Conservation (phyloP, 2,113 vertebrate genomes). For the Ceratotherium simum region DNA sequence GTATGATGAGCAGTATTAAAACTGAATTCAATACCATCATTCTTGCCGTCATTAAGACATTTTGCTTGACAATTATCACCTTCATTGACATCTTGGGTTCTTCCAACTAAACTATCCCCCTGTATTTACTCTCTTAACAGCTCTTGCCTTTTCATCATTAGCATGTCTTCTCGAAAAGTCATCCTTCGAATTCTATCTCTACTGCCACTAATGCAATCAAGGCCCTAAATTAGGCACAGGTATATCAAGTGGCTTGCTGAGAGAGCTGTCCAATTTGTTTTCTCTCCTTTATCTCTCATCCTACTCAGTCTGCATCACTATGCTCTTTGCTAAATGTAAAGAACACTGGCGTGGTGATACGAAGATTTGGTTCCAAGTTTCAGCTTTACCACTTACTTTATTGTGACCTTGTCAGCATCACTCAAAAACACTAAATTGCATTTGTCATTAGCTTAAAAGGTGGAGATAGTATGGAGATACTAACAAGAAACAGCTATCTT, state of each 20-base stretch:
- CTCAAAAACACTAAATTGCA: background rate
- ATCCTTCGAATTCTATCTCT: background rate
- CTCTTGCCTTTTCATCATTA: background rate
- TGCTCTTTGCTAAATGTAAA: background rate
- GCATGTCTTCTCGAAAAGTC: background rate
- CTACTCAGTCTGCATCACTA: background rate
- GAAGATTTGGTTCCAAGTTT: background rate
- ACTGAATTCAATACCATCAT: background rate
- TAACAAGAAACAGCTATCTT: background rate
- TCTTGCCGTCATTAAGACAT: background rate
- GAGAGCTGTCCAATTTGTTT: background rate
- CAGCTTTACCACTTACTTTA: background rate
- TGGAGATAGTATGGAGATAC: rapidly evolving
- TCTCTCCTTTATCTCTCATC: background rate
- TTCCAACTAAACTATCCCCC: background rate
- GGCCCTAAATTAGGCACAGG: background rate
- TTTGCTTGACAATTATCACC: background rate
- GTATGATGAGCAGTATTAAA: background rate
- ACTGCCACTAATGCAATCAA: background rate
- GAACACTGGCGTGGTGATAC: background rate
- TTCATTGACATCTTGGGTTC: background rate
- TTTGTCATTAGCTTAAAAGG: background rate
- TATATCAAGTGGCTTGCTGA: background rate
- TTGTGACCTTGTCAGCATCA: background rate
- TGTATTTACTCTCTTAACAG: background rate